These are phyloP conservation scores for Sebastes diploproa DNA, from an alignment of 2,797 vertebrate species.

Conservation along the genomic window DNA sequence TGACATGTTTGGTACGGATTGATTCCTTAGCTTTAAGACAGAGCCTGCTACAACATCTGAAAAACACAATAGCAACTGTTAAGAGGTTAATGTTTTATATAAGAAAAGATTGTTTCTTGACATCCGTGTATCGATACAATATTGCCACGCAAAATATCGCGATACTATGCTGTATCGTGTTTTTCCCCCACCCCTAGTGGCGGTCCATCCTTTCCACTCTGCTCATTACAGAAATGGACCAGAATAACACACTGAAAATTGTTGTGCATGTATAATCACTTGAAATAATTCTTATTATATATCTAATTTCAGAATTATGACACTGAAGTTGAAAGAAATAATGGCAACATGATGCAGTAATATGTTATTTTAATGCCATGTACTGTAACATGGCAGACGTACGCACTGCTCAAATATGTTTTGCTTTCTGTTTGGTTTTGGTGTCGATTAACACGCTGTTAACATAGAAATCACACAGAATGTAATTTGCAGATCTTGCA, in stretches of 20 bases:
- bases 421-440: background rate
- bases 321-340: background rate
- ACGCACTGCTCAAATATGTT: background rate
- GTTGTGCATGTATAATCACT: background rate
- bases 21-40: no score
- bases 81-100: no score
- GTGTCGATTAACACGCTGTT: background rate
- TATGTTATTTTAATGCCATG: background rate
- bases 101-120: no score
- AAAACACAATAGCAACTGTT: no score
- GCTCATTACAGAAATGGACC: background rate
- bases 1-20: no score
- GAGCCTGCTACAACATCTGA: no score
- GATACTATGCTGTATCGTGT: no score
- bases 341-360: background rate
- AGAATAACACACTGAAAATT: background rate
- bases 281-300: background rate
- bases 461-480: background rate
- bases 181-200: no score
- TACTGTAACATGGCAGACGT: background rate
- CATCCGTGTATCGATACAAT: no score
- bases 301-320: background rate
- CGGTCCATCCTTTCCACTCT: background rate
- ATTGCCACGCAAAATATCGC: no score
- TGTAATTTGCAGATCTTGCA: conserved; percentile 1